Percentiles rank a stretch among this genome's conserved stretches.
Conservation (phyloP, 2,797 vertebrate species). For the Otus scops region DNA sequence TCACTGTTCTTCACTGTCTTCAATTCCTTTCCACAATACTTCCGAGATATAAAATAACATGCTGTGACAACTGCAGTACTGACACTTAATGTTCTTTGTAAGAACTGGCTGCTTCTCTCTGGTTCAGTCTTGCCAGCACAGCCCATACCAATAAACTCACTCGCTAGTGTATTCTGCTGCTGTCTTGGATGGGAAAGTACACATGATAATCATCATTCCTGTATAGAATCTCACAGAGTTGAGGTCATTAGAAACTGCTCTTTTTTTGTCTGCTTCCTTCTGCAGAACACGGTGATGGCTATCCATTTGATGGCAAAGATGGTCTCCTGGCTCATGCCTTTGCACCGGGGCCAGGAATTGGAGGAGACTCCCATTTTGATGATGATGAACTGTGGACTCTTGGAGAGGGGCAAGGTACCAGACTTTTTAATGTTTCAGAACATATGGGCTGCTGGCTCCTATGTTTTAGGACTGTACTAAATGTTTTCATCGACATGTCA, state of each 20-base stretch:
- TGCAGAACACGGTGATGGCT: constrained; percentile 96
- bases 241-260: not conserved
- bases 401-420: constrained; percentile 93
- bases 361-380: constrained; percentile 98
- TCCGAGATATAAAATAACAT: not conserved
- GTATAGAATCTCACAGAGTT: not conserved
- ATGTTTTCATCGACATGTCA: not conserved
- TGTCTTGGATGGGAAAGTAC: not conserved
- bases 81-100: not conserved
- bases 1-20: not conserved
- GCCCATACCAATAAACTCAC: not conserved
- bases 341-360: constrained; percentile 91
- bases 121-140: not conserved
- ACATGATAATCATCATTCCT: not conserved
- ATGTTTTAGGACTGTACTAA: not conserved
- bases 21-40: not conserved
- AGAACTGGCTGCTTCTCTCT: not conserved
- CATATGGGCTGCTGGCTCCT: not conserved
- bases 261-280: not conserved
- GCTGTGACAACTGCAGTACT: not conserved
- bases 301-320: constrained; percentile 97
- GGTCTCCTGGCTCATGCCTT: constrained; percentile 97
- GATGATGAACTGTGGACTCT: constrained; percentile 98
- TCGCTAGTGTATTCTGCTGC: not conserved
- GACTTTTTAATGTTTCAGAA: not conserved